Base-by-base conservation (phyloP, 2,113 vertebrate genomes). In the Laterallus jamaicensis region DNA sequence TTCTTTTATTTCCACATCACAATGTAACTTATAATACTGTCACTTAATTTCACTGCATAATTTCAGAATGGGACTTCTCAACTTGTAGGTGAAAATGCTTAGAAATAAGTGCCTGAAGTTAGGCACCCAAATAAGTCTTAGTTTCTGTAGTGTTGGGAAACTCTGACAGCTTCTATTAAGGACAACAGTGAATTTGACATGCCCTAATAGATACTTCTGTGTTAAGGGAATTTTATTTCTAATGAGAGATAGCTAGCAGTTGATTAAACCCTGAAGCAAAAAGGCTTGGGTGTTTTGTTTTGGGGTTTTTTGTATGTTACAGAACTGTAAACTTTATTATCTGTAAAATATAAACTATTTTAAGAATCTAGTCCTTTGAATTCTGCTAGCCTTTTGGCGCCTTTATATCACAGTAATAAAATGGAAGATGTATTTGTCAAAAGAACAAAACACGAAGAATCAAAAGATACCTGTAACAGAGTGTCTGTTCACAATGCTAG, bases 181-280 rank as follows among this genome's bases (percentile, higher is more conserved):
- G 77, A 4, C 5, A 50, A 50, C 16, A 89, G 10, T 47, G 50
- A 79, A 63, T 82, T 86, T 82, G 32, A 67, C 1, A 28, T 80
- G 42, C 8, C 19, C 4, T 69, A 88, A 28, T 32, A 70, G 8
- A 17, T 37, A 79, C 2, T 26, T 69, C 39, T 13, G 1, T 74
- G 39, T 56, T 62, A 60, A 73, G 12, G 11, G 21, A 55, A 68
- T 71, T 95, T 91, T 84, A 76, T 92, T 91, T 81, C 28, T 75
- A 75, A 66, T 69, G 54, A 37, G 11, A 79, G 14, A 17, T 19
- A 74, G 8, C 35, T 58, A 68, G 17, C 1, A 17, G 19, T 31
- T 40, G 28, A 92, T 78, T 71, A 59, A 86, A 85, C 2, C 15
- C 24, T 49, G 18, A 91, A 63, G 31, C 14, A 73, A 85, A 10